These are phyloP conservation scores for Acinonyx jubatus DNA, from an alignment of 2,113 vertebrate genomes.

Conservation along the genomic window DNA sequence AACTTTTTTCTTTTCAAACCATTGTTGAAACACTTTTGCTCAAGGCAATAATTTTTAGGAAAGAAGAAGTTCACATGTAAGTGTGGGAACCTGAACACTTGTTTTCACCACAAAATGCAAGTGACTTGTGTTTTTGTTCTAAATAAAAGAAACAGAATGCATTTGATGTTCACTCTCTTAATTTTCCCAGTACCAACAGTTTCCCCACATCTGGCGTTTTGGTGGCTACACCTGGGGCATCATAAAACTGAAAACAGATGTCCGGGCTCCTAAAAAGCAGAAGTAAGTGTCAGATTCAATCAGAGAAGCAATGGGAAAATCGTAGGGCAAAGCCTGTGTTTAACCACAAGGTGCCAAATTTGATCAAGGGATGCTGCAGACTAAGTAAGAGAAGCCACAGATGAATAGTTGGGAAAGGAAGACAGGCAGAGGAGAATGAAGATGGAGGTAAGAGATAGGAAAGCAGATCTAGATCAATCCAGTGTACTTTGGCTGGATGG, in stretches of 20 bases:
- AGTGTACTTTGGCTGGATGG: not conserved
- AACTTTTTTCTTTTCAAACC: slow-evolving; percentile 49
- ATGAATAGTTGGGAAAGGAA: not conserved
- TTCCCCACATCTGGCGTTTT: slow-evolving; percentile 51
- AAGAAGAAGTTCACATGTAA: not conserved
- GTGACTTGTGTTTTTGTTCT: not conserved
- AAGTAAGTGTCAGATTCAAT: slow-evolving; percentile 24
- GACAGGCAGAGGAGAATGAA: not conserved
- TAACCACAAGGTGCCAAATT: slow-evolving; percentile 65
- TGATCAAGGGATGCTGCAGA: slow-evolving; percentile 1
- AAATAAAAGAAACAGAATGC: not conserved
- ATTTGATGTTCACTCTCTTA: slow-evolving; percentile 41
- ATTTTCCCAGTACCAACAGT: slow-evolving; percentile 58
- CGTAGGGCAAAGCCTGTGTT: slow-evolving; percentile 12
- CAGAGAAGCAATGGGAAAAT: slow-evolving; percentile 38
- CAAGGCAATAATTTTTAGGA: not conserved
- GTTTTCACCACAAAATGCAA: slow-evolving; percentile 18
- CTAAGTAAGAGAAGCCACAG: slow-evolving; percentile 2
- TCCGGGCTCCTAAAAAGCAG: slow-evolving; percentile 35
- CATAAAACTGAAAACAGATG: slow-evolving; percentile 57
- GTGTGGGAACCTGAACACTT: slow-evolving; percentile 17
- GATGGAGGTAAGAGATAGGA: not conserved
- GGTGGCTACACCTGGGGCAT: slow-evolving; percentile 66
- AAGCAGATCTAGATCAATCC: not conserved
- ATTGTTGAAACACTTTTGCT: slow-evolving; percentile 20